These are phyloP conservation scores for Nysson spinosus DNA, from an alignment of 2,888 invertebrate genomes.

Conservation along the genomic window DNA sequence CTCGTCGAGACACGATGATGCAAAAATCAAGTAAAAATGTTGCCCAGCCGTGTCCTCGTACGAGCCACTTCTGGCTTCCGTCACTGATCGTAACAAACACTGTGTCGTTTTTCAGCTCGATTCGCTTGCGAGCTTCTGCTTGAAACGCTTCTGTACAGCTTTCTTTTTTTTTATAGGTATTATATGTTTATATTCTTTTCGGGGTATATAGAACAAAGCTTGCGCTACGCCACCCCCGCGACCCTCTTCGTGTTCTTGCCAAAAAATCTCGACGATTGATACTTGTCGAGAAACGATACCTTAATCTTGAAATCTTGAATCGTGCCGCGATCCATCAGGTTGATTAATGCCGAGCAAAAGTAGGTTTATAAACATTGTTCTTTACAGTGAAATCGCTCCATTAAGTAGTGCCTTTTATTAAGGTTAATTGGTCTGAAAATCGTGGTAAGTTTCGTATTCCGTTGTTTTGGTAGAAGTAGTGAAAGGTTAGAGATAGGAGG, in stretches of 20 bases:
- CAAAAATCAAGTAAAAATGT: slow-evolving; percentile 31
- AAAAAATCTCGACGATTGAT: not conserved
- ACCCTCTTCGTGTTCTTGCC: not conserved
- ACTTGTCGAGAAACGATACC: not conserved
- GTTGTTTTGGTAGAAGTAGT: too few relatives aligned
- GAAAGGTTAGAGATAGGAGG: too few relatives aligned
- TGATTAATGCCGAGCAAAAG: too few relatives aligned
- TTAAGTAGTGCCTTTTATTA: too few relatives aligned
- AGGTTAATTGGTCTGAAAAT: too few relatives aligned
- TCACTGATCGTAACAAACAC: slow-evolving; percentile 48
- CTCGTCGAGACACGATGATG: slow-evolving; percentile 48
- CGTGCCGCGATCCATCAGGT: too few relatives aligned
- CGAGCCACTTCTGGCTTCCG: slow-evolving; percentile 50
- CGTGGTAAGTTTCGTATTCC: too few relatives aligned
- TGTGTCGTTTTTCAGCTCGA: slow-evolving; percentile 30
- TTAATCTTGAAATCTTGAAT: too few relatives aligned
- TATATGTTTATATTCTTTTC: not conserved
- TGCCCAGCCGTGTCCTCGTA: slow-evolving; percentile 43
- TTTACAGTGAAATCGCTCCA: too few relatives aligned
- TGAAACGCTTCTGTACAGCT: slow-evolving; percentile 40
- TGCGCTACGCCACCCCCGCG: not conserved
- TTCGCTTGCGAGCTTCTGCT: slow-evolving; percentile 54
- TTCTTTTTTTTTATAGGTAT: slow-evolving; percentile 2
- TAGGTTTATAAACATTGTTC: too few relatives aligned
- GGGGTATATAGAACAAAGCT: not conserved